Base-by-base conservation (phyloP, 2,797 vertebrate genomes). In the Fundulus diaphanus region DNA sequence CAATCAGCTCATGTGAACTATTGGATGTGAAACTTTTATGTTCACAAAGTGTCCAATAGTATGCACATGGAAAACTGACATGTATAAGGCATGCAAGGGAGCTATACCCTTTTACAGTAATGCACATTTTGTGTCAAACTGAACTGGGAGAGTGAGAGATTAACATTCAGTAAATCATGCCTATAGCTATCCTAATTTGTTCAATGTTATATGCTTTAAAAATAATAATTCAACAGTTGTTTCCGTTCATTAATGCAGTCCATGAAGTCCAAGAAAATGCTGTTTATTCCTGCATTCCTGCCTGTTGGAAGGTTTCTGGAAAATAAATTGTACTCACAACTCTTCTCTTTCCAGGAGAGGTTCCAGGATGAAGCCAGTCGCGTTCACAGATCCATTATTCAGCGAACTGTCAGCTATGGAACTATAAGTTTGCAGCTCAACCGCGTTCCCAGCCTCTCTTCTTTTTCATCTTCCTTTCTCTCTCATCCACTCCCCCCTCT, bases 311-410 rank as follows among this genome's bases (percentile, higher is more conserved):
- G 27, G 18, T 40, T 73, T 7, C 1, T 24, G 70, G 46, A 6
- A 86, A 77, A 68, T 0, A 54, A 57, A 56, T 68, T 33, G 20
- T 81, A 90, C 92, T 91, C 81, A 92, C 56, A 79, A 52, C 44
- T 7, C 59, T 75, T 68, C 12, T 51, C 81, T 51, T 52, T 44
- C 40, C 73, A n/a, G 70, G 8, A 54, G 44, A 18, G 0, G 1
- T 52, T 82, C 57, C 82, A 75, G 40, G 13, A 51, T 74, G 48
- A 33, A 76, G 48, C 3, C 2, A 68, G n/a, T n/a, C n/a, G n/a
- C 56, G 33, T 71, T 84, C 67, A 42, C 22, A 83, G 74, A 70
- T 0, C 20, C 37, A 80, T 86, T 69, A 54, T 49, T 75, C 27
- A 71, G 59, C 72, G 54, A 78, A 24, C 33, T 46, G 49, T 72